Percentiles rank a stretch among this genome's conserved stretches.
These are phyloP conservation scores for Trachelus stipa DNA, from an alignment of 2,888 invertebrate genomes.

Conservation along the genomic window DNA sequence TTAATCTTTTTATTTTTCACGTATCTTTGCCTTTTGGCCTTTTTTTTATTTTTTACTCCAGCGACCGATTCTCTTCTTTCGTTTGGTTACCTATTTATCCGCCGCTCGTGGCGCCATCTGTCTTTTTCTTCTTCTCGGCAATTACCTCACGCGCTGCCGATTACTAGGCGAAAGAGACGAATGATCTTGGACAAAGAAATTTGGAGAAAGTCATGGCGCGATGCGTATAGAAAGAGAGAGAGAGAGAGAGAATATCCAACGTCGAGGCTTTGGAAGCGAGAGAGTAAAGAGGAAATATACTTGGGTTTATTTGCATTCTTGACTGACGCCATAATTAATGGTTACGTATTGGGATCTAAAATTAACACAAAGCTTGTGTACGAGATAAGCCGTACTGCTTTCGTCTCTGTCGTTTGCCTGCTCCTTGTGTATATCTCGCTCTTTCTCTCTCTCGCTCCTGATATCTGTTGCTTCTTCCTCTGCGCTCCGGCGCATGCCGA, in stretches of 20 bases:
- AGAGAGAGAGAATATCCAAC: neutral
- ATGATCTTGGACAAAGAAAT: neutral
- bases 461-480: neutral
- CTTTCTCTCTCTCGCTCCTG: neutral
- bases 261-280: neutral
- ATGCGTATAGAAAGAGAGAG: neutral
- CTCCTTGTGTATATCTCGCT: neutral
- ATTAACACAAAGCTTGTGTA: neutral
- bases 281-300: too few species aligned
- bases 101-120: too few species aligned
- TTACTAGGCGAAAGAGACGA: neutral
- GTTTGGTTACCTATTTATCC: too few species aligned
- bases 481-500: neutral
- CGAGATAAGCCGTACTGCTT: neutral
- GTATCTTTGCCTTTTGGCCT: too few species aligned
- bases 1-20: too few species aligned
- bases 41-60: too few species aligned
- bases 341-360: conserved; percentile 6
- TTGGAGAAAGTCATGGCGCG: neutral
- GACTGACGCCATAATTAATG: conserved; percentile 8
- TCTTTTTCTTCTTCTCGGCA: too few species aligned
- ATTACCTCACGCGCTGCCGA: too few species aligned
- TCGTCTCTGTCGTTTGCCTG: neutral
- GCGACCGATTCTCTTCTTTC: too few species aligned
- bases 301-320: conserved; percentile 7